These are phyloP conservation scores for Steinernema scapterisci DNA, from an alignment of 2,888 invertebrate genomes.

Conservation along the genomic window DNA sequence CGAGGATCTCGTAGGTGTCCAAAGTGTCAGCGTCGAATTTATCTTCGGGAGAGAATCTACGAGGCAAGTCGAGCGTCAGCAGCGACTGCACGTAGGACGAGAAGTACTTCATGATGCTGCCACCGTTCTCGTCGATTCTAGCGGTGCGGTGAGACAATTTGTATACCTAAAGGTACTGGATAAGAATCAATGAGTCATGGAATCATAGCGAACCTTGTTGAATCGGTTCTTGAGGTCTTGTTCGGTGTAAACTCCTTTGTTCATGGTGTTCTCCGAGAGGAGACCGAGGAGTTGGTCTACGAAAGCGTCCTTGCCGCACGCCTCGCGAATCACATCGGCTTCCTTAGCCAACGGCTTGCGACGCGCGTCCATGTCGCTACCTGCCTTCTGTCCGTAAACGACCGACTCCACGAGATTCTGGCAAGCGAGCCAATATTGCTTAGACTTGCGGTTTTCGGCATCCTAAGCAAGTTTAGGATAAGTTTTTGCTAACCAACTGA, in stretches of 20 bases:
- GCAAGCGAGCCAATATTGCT: conserved; percentile 90
- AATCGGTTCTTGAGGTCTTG: conserved; percentile 84
- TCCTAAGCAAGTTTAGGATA: conserved; percentile 57
- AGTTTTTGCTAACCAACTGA: background rate
- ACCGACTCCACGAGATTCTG: conserved; percentile 83
- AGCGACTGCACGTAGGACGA: conserved; percentile 81
- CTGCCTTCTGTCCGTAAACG: conserved; percentile 69
- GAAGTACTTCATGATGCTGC: conserved; percentile 69
- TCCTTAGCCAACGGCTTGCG: conserved; percentile 63
- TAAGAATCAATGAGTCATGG: conserved; percentile 42
- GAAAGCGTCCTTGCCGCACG: conserved; percentile 76
- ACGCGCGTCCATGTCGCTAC: conserved; percentile 56
- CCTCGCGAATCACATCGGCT: conserved; percentile 77
- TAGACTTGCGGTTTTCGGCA: conserved; percentile 73
- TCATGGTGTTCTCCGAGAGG: conserved; percentile 79
- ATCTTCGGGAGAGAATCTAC: conserved; percentile 77
- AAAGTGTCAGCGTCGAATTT: conserved; percentile 76
- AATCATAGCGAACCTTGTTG: conserved; percentile 69
- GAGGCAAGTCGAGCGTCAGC: conserved; percentile 73
- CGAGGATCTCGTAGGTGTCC: conserved; percentile 82
- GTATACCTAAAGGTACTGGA: conserved; percentile 51
- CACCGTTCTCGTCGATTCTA: conserved; percentile 83
- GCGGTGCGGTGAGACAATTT: conserved; percentile 80
- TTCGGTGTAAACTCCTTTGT: conserved; percentile 86
- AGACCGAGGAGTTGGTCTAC: conserved; percentile 78